Base-by-base conservation (phyloP, 2,797 vertebrate species). In the Naso thynnoides region DNA sequence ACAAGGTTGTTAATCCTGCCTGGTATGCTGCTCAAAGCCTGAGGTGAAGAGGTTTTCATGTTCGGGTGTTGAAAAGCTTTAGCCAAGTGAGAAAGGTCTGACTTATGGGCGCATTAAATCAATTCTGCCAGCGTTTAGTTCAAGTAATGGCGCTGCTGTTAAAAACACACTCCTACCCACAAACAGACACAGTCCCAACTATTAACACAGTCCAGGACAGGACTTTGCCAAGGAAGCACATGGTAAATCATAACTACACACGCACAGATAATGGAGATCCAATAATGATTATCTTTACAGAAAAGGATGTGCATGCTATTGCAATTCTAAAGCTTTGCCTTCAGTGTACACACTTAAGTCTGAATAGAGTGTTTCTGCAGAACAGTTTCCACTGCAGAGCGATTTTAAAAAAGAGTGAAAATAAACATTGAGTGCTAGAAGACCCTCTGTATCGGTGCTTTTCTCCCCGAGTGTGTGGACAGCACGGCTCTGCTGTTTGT, bases 21-120 rank as follows among this genome's bases (percentile, higher is more conserved):
- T 88, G 83, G 80, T 79, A 49, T 72, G 42, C 26, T 77, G 75
- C 80, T 65, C 65, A 64, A 57, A 72, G 62, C 58, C 54, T 76
- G 83, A 76, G 71, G 70, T 82, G 77, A 70, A 45, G 73, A 82
- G 76, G 41, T 73, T 89, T 88, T 92, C 75, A 82, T 63, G 63
- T 76, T 29, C 15, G 52, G 48, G 76, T 85, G 89, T 67, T 87
- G 83, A 92, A 86, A 90, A 66, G 38, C 50, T 70, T 86, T 73
- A 81, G 82, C 55, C 60, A 80, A 85, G 84, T 67, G 83, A 84
- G 78, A 90, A 87, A 79, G 77, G 49, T 54, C 74, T 63, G 54
- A 73, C 70, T 89, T 88, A 88, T 86, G 81, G 76, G 48, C 9
- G 16, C 73, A 79, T 56, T 93, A 89, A 91, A 88, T 92, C 82